Percentiles rank a stretch among this genome's conserved stretches.
These are phyloP conservation scores for Hydraecia micacea DNA, from an alignment of 2,888 invertebrate genomes.

Conservation along the genomic window DNA sequence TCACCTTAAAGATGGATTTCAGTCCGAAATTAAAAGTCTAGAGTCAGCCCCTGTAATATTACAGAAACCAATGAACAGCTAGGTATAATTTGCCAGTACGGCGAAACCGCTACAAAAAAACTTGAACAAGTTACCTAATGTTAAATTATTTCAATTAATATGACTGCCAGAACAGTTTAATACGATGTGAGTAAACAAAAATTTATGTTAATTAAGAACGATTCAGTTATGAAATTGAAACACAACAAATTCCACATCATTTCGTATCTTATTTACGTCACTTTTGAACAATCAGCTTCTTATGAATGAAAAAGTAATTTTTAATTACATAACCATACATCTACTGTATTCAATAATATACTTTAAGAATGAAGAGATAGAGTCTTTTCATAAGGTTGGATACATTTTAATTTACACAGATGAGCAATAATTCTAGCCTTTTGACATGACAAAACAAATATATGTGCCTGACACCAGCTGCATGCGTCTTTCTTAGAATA, in stretches of 20 bases:
- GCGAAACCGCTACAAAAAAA: not conserved
- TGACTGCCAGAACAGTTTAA: constrained; percentile 15
- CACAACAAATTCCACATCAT: constrained; percentile 47
- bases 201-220: constrained; percentile 26
- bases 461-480: constrained; percentile 72
- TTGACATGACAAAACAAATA: constrained; percentile 73
- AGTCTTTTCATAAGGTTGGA: constrained; percentile 39
- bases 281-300: constrained; percentile 50
- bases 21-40: not conserved
- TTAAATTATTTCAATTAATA: constrained; percentile 39
- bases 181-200: constrained; percentile 16
- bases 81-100: not conserved
- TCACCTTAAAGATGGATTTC: not conserved
- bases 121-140: constrained; percentile 5
- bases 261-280: constrained; percentile 57
- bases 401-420: constrained; percentile 77
- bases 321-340: constrained; percentile 18
- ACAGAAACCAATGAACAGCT: not conserved
- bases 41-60: not conserved
- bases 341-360: constrained; percentile 12
- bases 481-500: constrained; percentile 69
- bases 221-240: constrained; percentile 50
- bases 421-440: constrained; percentile 73
- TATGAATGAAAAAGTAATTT: constrained; percentile 52
- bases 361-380: constrained; percentile 1